phyloP scores from a whole-genome alignment of 2,113 vertebrate genomes.

The Ibidorhyncha struthersii region DNA sequence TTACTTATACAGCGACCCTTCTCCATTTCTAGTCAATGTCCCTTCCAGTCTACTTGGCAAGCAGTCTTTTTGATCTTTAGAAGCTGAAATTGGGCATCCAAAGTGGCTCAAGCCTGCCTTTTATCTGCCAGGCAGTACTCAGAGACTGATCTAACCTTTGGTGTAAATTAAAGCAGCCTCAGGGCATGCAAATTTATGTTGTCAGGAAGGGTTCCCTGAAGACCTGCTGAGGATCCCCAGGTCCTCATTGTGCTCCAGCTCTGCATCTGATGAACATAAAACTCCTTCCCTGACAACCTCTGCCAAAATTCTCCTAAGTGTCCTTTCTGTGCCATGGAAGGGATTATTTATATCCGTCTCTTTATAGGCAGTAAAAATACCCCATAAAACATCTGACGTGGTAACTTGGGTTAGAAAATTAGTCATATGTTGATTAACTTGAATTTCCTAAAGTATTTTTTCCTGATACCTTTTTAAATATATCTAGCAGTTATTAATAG shows the following conservation, averaged over 20 bases:
- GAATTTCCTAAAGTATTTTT: neutral
- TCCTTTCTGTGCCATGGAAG: neutral
- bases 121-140: neutral
- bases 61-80: neutral
- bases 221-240: neutral
- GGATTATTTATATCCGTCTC: fast-evolving
- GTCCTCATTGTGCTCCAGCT: neutral
- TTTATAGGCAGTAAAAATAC: neutral
- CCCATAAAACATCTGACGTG: neutral
- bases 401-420: neutral
- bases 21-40: neutral
- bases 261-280: neutral
- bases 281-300: neutral
- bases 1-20: neutral
- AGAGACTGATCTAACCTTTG: neutral
- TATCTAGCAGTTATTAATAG: neutral
- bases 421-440: neutral
- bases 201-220: neutral
- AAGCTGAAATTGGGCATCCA: neutral
- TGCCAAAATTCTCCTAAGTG: neutral
- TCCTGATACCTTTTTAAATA: neutral
- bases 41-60: neutral
- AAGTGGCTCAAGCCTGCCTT: neutral
- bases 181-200: neutral
- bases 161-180: neutral